Base-by-base conservation (phyloP, 1,140 invertebrate genomes). In the Drosophila parvula region DNA sequence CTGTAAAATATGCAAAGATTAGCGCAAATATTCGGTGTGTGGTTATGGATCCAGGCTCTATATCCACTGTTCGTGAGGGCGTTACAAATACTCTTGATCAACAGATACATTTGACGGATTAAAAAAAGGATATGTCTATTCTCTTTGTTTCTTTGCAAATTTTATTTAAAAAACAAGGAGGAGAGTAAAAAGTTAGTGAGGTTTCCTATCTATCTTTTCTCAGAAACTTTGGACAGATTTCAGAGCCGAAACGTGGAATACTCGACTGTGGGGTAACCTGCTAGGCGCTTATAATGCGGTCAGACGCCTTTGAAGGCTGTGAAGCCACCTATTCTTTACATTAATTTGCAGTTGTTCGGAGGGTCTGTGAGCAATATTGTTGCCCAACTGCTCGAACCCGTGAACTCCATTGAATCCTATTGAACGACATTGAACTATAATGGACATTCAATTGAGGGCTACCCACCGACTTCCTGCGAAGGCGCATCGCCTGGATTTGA, bases 381-480 rank as follows among this genome's bases (percentile, higher is more conserved):
- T 44, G 22, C n/a, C 32, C 18, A 16, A 43, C 10, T 48, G 28
- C 16, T 22, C 30, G 5, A 36, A 5, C 32, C 11, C 30, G 16
- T 32, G 11, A 4, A 53, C 50, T 53, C 50, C 14, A n/a, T 48
- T 48, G 45, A 47, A 47, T 22, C 27, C 18, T 12, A 44, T 44
- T 44, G n/a, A 44, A 44, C 41, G 16, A 0, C n/a, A 18, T 44
- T 44, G 8, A 44, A 44, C 40, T 51, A 10, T 70, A 71, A 71
- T 50, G 14, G 44, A 6, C 36, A 59, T 43, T 50, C 44, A 41
- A 71, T 71, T 57, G 44, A 65, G 59, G 57, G 78, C 61, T 48
- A 45, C 82, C 83, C 82, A 86, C 71, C 77, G 83, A 59, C 79
- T 88, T 86, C 84, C 32, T 27, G n/a, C 36, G 74, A 86, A 86